Evolutionary conservation across 1,140 invertebrate species (phyloP), one percentile per base, ranked within the genome.

Genomic region (Bombus breviceps): DNA sequence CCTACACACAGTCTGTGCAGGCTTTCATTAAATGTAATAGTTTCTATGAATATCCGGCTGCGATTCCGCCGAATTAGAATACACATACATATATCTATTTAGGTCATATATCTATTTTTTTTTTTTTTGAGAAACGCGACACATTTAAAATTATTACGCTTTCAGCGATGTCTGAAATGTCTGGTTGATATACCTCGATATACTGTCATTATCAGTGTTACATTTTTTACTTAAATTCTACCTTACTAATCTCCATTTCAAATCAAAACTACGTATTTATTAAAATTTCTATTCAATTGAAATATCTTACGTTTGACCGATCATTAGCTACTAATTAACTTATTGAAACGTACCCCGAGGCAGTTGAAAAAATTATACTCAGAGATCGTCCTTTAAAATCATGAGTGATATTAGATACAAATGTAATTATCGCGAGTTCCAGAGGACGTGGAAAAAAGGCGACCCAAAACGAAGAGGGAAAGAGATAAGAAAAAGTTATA

Each of bases 401-500:
- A 43, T 18, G 22, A 41, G 6, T 53, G 41, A 32, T 22, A 47
- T 47, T 79, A 68, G 77, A 68, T 37, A 34, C 18, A 53, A 84
- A 78, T 28, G 43, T 68, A 84, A 71, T 84, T 84, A 84, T 79
- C 39, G 57, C 66, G n/a, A 43, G 28, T 57, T 32, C 2, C 25
- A 43, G 10, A 18, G 57, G 5, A 6, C 59, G 15, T 3, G 18
- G n/a, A 47, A 74, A 64, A 22, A 9, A 22, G 18, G 47, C 47
- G 47, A 53, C 47, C 47, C 47, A 53, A 62, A 62, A 81, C 9
- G n/a, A 69, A n/a, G 32, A 32, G 10, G 41, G n/a, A 57, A 71
- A 71, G n/a, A 76, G 57, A 68, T 15, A 43, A n/a, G 66, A 41
- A 81, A 81, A 85, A 81, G 41, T 84, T 79, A 85, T 85, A 85